Conservation (phyloP, 2,797 vertebrate genomes). For the Lepilemur septentrionalis region DNA sequence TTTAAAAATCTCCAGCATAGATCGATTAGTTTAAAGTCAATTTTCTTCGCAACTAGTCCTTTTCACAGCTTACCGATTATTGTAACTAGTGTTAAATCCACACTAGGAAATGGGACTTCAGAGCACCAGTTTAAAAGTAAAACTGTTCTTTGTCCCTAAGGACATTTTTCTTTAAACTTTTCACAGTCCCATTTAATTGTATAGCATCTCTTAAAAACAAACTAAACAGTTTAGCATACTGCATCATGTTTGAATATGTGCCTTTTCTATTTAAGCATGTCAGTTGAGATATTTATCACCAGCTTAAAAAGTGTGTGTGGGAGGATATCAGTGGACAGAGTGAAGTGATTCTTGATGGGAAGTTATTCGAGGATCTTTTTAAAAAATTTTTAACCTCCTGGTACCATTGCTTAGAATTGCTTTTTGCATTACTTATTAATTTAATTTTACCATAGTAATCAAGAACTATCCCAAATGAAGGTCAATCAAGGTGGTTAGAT, state of each 20-base stretch:
- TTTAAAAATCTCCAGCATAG: constrained; percentile 91
- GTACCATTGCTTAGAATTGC: constrained; percentile 38
- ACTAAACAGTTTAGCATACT: not conserved
- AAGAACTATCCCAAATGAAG: not conserved
- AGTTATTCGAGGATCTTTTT: not conserved
- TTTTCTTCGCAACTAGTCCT: constrained; percentile 98
- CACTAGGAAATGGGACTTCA: constrained; percentile 37
- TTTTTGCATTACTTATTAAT: constrained; percentile 1
- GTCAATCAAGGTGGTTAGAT: not conserved
- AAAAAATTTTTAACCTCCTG: constrained; percentile 33
- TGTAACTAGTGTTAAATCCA: not conserved
- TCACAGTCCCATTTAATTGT: not conserved
- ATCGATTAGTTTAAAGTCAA: constrained; percentile 96
- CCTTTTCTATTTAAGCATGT: not conserved
- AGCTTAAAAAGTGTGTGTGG: constrained; percentile 43
- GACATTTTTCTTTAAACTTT: not conserved
- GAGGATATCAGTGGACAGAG: not conserved
- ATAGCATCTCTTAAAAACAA: constrained; percentile 48
- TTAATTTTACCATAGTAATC: constrained; percentile 17
- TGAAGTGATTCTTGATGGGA: constrained; percentile 51
- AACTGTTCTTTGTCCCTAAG: not conserved
- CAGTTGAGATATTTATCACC: constrained; percentile 26
- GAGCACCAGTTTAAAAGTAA: constrained; percentile 51
- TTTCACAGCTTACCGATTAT: constrained; percentile 96
- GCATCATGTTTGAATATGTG: constrained; percentile 33